A percentile compares a stretch with the other conserved stretches of the same genome.
These are phyloP conservation scores for Schizopygopsis pylzovi DNA, from an alignment of 2,797 vertebrate genomes.

Conservation along the genomic window DNA sequence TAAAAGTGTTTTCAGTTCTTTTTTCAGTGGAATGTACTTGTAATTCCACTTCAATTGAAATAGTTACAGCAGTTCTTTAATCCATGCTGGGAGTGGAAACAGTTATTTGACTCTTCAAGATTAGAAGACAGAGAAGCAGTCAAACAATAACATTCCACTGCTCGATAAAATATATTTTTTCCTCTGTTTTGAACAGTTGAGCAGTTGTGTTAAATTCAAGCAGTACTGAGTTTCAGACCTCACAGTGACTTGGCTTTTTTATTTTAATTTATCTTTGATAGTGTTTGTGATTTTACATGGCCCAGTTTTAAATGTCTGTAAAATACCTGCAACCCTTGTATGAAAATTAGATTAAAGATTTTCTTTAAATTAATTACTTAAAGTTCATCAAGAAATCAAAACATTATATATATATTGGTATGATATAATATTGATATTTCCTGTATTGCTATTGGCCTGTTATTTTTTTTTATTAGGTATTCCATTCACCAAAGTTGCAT, in stretches of 20 bases:
- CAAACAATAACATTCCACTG: slow-evolving; percentile 9
- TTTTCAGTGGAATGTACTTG: neutral
- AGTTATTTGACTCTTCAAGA: slow-evolving; percentile 1
- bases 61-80: slow-evolving; percentile 5
- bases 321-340: neutral
- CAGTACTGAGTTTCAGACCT: neutral
- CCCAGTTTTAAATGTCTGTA: neutral
- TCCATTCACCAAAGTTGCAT: neutral
- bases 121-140: slow-evolving; percentile 10
- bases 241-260: neutral
- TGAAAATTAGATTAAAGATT: neutral
- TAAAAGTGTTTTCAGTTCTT: neutral
- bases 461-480: no score
- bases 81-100: slow-evolving; percentile 5
- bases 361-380: neutral
- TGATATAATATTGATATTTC: neutral
- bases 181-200: neutral
- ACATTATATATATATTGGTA: neutral
- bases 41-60: slow-evolving; percentile 8
- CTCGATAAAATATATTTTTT: neutral
- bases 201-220: neutral
- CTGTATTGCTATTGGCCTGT: neutral
- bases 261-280: neutral
- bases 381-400: neutral
- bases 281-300: neutral